A percentile compares a stretch with the other conserved stretches of the same genome.
phyloP scores from a whole-genome alignment of 53 echinoderm and acorn worm genomes.

The Pentamera pediparva region DNA sequence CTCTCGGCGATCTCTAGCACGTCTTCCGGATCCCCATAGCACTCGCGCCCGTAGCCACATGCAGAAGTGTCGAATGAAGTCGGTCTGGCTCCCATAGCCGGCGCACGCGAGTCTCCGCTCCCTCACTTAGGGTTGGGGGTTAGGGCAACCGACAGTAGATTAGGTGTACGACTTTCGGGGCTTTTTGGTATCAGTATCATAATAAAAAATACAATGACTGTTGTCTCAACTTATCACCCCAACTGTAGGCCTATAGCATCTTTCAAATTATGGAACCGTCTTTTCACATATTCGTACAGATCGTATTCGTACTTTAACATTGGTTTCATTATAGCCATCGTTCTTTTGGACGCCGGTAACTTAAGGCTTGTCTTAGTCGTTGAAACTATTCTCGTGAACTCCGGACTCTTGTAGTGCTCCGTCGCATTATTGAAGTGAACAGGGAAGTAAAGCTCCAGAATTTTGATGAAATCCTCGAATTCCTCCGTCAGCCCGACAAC shows the following conservation, averaged over 20 bases:
- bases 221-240: no score
- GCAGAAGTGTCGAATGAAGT: conserved; percentile 23
- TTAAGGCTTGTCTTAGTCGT: conserved; percentile 7
- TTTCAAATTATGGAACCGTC: conserved; percentile 19
- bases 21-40: conserved; percentile 7
- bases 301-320: conserved; percentile 18
- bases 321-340: background rate
- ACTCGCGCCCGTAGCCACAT: background rate
- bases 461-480: background rate
- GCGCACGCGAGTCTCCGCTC: background rate
- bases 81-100: background rate
- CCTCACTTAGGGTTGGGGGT: no score
- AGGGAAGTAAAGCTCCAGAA: background rate
- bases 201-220: no score
- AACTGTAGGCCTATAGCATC: no score
- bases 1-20: conserved; percentile 6
- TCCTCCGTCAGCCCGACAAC: conserved; percentile 3
- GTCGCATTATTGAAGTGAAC: conserved; percentile 11
- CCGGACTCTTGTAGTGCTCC: background rate
- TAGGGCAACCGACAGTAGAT: no score
- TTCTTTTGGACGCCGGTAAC: background rate
- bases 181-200: no score
- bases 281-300: conserved; percentile 11
- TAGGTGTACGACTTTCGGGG: no score
- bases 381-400: background rate